Evolutionary conservation across 2,797 vertebrate species (phyloP).

Genomic region (Coregonus suidteri): DNA sequence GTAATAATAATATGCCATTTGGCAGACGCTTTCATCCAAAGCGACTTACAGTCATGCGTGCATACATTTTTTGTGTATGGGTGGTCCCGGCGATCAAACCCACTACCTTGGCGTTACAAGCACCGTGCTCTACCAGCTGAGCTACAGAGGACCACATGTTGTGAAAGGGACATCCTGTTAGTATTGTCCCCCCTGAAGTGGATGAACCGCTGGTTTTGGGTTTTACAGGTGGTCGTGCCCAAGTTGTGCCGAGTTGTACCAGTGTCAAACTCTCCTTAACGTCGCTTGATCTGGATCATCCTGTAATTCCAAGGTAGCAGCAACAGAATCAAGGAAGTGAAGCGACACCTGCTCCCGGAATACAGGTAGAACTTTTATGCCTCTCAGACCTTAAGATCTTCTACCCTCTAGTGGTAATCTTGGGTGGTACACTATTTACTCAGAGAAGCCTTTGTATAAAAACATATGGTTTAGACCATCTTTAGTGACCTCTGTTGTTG

Average conservation of each 20-base stretch:
- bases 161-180: not conserved
- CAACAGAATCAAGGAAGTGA: not conserved
- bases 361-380: not conserved
- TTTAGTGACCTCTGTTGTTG: too few relatives aligned
- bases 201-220: too few relatives aligned
- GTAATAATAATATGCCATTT: not conserved
- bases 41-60: too few relatives aligned
- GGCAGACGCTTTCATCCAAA: too few relatives aligned
- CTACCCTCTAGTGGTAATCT: constrained; percentile 8
- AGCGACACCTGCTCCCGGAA: not conserved
- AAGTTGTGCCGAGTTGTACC: too few relatives aligned
- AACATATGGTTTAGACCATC: too few relatives aligned
- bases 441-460: not conserved
- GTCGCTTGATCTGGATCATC: not conserved
- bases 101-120: too few relatives aligned
- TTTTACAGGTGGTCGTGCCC: not conserved
- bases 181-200: not conserved
- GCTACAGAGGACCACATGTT: not conserved
- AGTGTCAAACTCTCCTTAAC: not conserved
- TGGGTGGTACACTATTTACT: not conserved
- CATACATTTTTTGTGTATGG: too few relatives aligned
- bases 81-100: too few relatives aligned
- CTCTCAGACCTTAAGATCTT: not conserved
- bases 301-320: not conserved
- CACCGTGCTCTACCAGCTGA: too few relatives aligned